These are phyloP conservation scores for Gila orcuttii DNA, from an alignment of 2,113 vertebrate species.

Conservation along the genomic window DNA sequence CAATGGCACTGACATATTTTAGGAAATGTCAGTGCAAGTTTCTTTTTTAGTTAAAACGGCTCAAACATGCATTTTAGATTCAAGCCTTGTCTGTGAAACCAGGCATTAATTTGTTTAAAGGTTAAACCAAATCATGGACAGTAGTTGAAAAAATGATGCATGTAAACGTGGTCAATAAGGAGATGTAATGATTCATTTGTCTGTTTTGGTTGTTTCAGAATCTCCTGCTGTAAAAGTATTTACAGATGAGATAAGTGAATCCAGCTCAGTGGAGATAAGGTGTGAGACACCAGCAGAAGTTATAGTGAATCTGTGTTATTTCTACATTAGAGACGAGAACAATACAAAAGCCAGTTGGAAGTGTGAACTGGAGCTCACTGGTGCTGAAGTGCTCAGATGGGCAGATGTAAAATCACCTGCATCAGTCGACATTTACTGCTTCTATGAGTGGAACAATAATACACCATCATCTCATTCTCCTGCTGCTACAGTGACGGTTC, in stretches of 20 bases:
- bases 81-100: too few relatives aligned
- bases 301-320: slow-evolving; percentile 34
- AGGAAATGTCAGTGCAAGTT: too few relatives aligned
- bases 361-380: slow-evolving; percentile 42
- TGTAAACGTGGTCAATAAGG: too few relatives aligned
- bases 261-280: slow-evolving; percentile 28
- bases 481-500: slow-evolving; percentile 29
- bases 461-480: slow-evolving; percentile 7
- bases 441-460: not conserved
- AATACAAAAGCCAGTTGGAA: not conserved
- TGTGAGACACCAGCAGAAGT: not conserved
- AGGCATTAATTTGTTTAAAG: too few relatives aligned
- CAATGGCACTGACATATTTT: too few relatives aligned
- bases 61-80: too few relatives aligned
- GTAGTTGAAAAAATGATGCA: too few relatives aligned
- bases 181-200: too few relatives aligned
- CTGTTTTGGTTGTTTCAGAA: too few relatives aligned
- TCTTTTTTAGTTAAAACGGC: too few relatives aligned
- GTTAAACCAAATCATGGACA: too few relatives aligned
- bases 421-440: slow-evolving; percentile 26
- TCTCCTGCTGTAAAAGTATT: not conserved
- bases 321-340: not conserved
- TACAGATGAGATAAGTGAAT: not conserved
- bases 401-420: not conserved
- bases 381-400: slow-evolving; percentile 43